These are phyloP conservation scores for Brienomyrus brachyistius DNA, from an alignment of 2,113 vertebrate species.

Conservation along the genomic window DNA sequence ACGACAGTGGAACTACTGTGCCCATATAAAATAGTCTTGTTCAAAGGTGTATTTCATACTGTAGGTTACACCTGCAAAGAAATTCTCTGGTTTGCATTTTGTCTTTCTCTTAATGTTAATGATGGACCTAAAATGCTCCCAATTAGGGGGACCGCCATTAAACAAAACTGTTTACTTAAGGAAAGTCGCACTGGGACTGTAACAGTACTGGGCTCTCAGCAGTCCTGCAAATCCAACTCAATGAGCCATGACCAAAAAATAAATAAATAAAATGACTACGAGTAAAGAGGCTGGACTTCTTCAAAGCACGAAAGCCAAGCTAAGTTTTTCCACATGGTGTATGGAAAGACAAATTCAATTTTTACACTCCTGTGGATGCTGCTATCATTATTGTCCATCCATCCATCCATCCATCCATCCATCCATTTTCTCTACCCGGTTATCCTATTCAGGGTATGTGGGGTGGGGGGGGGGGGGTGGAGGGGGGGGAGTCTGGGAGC, in stretches of 20 bases:
- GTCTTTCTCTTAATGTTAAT: neutral
- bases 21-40: neutral
- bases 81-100: neutral
- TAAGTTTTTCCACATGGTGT: neutral
- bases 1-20: neutral
- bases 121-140: neutral
- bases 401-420: neutral
- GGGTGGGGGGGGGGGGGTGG: no score
- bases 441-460: neutral
- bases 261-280: neutral
- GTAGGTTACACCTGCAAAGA: neutral
- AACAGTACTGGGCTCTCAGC: neutral
- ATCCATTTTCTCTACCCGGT: neutral
- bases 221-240: neutral
- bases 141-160: neutral
- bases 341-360: neutral
- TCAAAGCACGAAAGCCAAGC: neutral
- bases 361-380: neutral
- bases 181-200: neutral
- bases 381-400: neutral
- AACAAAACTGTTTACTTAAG: neutral
- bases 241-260: neutral
- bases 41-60: neutral
- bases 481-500: neutral
- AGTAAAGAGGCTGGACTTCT: neutral